Conservation (phyloP, 2,113 vertebrate genomes). For the Notothenia rossii region DNA sequence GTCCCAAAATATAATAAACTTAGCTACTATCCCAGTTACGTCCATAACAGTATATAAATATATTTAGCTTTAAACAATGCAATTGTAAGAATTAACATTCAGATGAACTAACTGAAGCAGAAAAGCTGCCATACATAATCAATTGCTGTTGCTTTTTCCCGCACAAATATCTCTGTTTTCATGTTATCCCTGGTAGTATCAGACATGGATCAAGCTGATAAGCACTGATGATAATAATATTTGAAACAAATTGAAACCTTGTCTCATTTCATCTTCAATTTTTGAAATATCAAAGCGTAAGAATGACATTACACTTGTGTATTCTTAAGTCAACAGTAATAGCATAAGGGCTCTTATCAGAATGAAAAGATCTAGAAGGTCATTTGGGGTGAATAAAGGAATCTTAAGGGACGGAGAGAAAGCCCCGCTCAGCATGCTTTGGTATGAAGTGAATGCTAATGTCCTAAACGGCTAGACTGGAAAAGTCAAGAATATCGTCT, state of each 20-base stretch:
- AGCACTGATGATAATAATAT: slow-evolving; percentile 4
- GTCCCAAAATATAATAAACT: background rate
- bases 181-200: slow-evolving; percentile 3
- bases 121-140: background rate
- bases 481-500: background rate
- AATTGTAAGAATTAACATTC: too few species aligned
- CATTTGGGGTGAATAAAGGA: slow-evolving; percentile 18
- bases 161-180: background rate
- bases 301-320: slow-evolving; percentile 29
- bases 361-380: slow-evolving; percentile 22
- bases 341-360: slow-evolving; percentile 16
- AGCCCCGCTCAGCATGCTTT: background rate
- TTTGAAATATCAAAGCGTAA: slow-evolving; percentile 10
- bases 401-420: slow-evolving; percentile 3
- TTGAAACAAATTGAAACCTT: slow-evolving; percentile 19
- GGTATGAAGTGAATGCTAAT: slow-evolving; percentile 25
- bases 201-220: slow-evolving; percentile 10
- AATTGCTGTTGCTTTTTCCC: background rate
- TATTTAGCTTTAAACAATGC: background rate
- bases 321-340: background rate
- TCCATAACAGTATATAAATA: background rate
- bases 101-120: background rate
- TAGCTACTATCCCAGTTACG: background rate
- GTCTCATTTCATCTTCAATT: slow-evolving; percentile 8
- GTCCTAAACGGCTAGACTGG: background rate